Conservation (phyloP, 2,888 invertebrate species). For the Synergus umbraculus region DNA sequence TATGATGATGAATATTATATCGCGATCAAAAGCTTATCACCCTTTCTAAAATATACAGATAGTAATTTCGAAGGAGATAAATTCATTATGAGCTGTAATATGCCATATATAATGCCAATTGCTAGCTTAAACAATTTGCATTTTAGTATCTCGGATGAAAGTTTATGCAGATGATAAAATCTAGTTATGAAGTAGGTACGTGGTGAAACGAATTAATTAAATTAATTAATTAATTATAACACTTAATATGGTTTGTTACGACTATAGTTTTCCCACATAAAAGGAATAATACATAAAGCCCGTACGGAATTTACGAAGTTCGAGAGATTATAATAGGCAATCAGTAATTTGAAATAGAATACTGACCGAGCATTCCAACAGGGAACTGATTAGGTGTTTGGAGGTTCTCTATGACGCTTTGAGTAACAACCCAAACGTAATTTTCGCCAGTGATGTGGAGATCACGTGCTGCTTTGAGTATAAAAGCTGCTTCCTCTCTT, state of each 20-base stretch:
- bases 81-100: too few species aligned
- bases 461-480: conserved; percentile 87
- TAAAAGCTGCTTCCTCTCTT: conserved; percentile 90
- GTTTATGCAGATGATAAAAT: neutral
- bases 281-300: too few species aligned
- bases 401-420: conserved; percentile 92
- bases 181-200: neutral
- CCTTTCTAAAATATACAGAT: neutral
- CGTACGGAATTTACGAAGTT: too few species aligned
- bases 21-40: neutral
- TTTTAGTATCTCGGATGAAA: neutral
- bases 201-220: neutral
- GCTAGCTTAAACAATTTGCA: neutral
- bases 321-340: too few species aligned
- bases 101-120: too few species aligned
- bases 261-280: too few species aligned
- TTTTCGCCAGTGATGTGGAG: conserved; percentile 92
- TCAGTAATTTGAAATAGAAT: neutral
- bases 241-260: too few species aligned
- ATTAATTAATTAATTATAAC: too few species aligned
- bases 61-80: neutral
- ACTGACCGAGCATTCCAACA: conserved; percentile 93
- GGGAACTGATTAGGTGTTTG: conserved; percentile 89
- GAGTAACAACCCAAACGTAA: conserved; percentile 98
- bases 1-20: neutral